phyloP scores from a whole-genome alignment of 2,888 invertebrate species.

The Idaea straminata region DNA sequence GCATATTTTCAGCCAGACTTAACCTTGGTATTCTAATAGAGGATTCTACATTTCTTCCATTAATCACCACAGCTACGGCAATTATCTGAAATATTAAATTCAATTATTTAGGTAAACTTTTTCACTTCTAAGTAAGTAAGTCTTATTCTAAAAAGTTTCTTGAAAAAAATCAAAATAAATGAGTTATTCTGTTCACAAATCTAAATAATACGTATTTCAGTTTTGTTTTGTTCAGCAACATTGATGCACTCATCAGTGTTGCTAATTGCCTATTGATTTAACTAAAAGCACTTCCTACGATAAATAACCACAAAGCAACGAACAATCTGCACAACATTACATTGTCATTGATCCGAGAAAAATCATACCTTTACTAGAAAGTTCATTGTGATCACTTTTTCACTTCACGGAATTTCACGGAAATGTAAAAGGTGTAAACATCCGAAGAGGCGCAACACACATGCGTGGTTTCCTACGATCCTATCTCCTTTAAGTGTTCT shows the following conservation, averaged over 20 bases:
- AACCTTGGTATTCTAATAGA: constrained; percentile 54
- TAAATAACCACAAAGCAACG: not conserved
- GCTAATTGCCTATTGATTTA: not conserved
- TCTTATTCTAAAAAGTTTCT: not conserved
- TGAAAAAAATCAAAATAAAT: not conserved
- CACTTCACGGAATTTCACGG: constrained; percentile 16
- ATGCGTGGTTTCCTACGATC: constrained; percentile 53
- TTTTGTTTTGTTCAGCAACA: too few species aligned
- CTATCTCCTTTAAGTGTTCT: constrained; percentile 29
- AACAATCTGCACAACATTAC: constrained; percentile 5
- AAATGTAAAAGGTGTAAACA: constrained; percentile 21
- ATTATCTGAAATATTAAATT: constrained; percentile 39
- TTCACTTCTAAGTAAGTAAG: not conserved
- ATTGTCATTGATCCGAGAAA: not conserved
- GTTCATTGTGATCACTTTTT: constrained; percentile 26
- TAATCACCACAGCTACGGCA: constrained; percentile 24
- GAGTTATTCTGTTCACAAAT: too few species aligned
- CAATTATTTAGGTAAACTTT: constrained; percentile 6
- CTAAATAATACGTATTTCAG: not conserved
- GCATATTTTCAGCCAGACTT: constrained; percentile 48
- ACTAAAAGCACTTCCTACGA: not conserved
- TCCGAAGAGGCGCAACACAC: constrained; percentile 28
- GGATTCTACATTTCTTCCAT: constrained; percentile 28
- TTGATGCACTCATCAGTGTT: not conserved
- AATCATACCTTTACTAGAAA: constrained; percentile 31